Base-by-base conservation (phyloP, 2,797 vertebrate species). In the Sebastolobus altivelis region DNA sequence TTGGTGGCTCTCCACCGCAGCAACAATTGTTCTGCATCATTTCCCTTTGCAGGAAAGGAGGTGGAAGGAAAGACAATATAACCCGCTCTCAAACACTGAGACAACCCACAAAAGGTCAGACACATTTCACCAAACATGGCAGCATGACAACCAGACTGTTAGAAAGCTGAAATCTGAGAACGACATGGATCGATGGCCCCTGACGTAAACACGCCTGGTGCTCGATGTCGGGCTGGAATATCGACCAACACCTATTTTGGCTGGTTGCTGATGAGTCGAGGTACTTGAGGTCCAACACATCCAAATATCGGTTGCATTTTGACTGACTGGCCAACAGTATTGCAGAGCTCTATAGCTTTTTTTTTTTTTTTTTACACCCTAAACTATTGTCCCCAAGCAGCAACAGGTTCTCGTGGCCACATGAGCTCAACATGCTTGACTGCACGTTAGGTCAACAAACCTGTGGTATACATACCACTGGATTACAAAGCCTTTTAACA, bases 31-130 rank as follows among this genome's bases (percentile, higher is more conserved):
- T 65, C 46, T 67, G 66, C 27, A 66, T 77, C 75, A 69, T 84
- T 89, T 86, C 78, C 81, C 65, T 77, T 38, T 49, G 35, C 78
- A 80, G 74, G 75, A 88, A 77, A 85, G 27, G 27, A 55, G 16
- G 35, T 54, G 43, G 6, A 56, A 58, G 79, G 22, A 87, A 85
- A 82, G 65, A 83, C 79, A 87, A 85, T 22, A 70, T 3, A 52
- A 5, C 10, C 10, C 54, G 6, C 38, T 40, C 22, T 79, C 31
- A 82, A 54, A 75, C 55, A 76, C 29, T 68, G 20, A 59, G 2
- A 62, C n/a, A 5, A 40, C 38, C 33, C 56, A 12, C 61, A 75
- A 62, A 62, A 46, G 6, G 27, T 58, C 25, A 59, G 10, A 61
- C 7, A 35, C 2, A n/a, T 65, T 68, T 40, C 14, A 33, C 31